phyloP scores from a whole-genome alignment of 2,113 vertebrate species.

The Prunella himalayana region DNA sequence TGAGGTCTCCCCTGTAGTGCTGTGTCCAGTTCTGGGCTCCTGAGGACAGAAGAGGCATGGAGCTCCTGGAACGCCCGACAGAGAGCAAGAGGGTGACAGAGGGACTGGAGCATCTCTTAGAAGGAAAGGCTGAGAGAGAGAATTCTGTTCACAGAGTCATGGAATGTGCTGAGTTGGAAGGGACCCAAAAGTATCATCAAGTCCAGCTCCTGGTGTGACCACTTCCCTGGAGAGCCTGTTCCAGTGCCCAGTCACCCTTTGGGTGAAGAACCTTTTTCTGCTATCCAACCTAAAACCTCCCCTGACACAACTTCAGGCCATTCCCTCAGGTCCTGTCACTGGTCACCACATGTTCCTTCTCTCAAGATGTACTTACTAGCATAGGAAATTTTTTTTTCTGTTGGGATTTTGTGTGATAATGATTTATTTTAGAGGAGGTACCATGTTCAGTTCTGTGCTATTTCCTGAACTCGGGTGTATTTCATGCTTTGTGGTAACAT shows the following conservation, averaged over 20 bases:
- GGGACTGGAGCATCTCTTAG: neutral
- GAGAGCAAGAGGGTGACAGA: neutral
- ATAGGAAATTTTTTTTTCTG: neutral
- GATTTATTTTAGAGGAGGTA: neutral
- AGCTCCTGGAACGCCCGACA: neutral
- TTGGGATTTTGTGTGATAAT: neutral
- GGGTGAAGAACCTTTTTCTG: accelerated
- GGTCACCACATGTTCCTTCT: neutral
- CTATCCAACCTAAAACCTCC: neutral
- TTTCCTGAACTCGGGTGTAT: neutral
- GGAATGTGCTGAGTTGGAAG: neutral
- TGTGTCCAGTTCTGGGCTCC: neutral
- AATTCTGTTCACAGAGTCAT: neutral
- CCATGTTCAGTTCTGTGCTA: neutral
- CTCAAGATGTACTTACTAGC: neutral
- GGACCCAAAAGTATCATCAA: no score
- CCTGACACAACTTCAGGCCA: neutral
- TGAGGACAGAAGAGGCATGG: neutral
- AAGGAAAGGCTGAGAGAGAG: no score
- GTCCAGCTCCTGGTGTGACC: no score
- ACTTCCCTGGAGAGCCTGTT: neutral
- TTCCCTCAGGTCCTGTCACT: neutral
- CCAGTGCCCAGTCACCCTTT: neutral
- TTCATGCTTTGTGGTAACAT: neutral
- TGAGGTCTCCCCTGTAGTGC: neutral